phyloP scores from a whole-genome alignment of 2,888 invertebrate species.

The Spilosoma lubricipeda region DNA sequence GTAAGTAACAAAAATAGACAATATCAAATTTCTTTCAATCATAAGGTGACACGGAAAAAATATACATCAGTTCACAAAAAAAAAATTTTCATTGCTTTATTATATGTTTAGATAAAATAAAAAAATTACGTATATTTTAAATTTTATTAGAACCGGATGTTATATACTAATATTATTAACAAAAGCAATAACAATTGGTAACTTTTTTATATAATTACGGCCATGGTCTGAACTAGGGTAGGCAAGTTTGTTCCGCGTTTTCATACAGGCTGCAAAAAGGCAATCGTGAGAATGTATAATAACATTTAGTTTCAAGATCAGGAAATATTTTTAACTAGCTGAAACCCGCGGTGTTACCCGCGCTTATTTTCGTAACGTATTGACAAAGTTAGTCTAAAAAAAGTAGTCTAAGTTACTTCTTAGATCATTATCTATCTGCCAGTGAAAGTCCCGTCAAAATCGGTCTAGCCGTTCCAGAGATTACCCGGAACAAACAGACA shows the following conservation, averaged over 20 bases:
- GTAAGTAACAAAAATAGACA: no score
- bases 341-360: no score
- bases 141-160: neutral
- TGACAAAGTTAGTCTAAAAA: no score
- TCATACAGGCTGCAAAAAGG: neutral
- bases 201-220: neutral
- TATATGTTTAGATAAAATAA: neutral
- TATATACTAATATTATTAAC: neutral
- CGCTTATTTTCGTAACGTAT: no score
- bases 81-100: neutral
- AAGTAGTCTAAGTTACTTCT: no score
- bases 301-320: neutral
- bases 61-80: neutral
- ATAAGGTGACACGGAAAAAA: no score
- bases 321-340: no score
- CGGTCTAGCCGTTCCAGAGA: no score
- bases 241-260: neutral
- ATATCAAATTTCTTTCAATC: no score
- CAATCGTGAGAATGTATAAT: constrained; percentile 4
- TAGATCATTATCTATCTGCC: no score
- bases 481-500: no score
- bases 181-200: neutral
- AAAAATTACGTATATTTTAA: neutral
- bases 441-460: no score
- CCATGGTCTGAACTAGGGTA: neutral